phyloP scores from a whole-genome alignment of 2,113 vertebrate genomes.

The Albula goreensis region DNA sequence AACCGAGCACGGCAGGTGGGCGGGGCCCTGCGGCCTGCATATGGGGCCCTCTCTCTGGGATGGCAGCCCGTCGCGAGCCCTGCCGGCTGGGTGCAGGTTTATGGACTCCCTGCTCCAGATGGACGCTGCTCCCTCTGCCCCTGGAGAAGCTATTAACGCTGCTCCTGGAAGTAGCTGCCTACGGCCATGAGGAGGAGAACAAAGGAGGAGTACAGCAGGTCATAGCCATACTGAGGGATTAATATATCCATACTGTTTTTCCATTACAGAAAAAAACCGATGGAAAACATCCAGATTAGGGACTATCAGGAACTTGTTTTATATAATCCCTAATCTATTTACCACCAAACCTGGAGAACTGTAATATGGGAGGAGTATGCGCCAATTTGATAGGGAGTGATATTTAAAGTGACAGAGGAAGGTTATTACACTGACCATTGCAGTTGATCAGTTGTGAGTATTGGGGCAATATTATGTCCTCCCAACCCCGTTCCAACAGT shows the following conservation, averaged over 20 bases:
- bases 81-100: not conserved
- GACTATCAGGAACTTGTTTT: too few relatives aligned
- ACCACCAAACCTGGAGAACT: too few relatives aligned
- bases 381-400: too few relatives aligned
- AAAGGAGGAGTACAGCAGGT: too few relatives aligned
- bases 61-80: not conserved
- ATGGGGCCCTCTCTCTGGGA: not conserved
- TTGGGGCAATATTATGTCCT: not conserved
- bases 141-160: not conserved
- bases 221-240: too few relatives aligned
- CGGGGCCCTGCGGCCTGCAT: not conserved
- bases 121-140: constrained; percentile 7
- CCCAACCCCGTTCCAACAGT: not conserved
- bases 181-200: not conserved
- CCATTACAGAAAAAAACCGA: too few relatives aligned
- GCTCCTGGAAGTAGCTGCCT: not conserved
- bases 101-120: not conserved
- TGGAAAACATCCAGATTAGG: too few relatives aligned
- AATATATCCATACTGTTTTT: too few relatives aligned
- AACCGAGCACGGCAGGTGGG: not conserved
- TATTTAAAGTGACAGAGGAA: too few relatives aligned
- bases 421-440: too few relatives aligned
- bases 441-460: not conserved
- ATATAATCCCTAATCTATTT: too few relatives aligned
- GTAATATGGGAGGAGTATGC: too few relatives aligned